Percentiles rank a stretch among this genome's conserved stretches.
Evolutionary conservation across 2,113 vertebrate species (phyloP).

Genomic region (Alethe diademata): DNA sequence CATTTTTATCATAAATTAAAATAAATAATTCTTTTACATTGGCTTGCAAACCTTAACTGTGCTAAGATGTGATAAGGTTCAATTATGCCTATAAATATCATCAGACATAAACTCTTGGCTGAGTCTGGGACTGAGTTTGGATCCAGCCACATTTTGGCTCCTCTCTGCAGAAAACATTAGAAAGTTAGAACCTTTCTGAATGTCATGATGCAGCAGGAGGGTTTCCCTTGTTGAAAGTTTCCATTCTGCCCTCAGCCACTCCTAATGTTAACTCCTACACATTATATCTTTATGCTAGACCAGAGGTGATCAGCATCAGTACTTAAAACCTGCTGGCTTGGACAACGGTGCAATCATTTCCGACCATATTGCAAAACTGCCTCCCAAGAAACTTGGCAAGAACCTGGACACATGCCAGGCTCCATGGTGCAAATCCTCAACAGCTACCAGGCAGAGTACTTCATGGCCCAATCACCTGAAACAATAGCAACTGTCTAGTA

Average conservation of each 20-base stretch:
- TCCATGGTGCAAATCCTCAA: not conserved
- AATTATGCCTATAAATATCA: not conserved
- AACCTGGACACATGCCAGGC: fast-evolving
- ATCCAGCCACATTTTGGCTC: not conserved
- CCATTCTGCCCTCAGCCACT: not conserved
- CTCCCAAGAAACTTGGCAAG: not conserved
- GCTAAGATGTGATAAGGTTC: not conserved
- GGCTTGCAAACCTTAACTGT: not conserved
- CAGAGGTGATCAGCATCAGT: not conserved
- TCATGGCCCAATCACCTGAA: not conserved
- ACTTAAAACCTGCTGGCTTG: not conserved
- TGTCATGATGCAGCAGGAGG: not conserved
- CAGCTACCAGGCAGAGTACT: not conserved
- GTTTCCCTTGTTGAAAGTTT: not conserved
- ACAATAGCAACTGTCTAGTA: not conserved
- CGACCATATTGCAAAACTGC: not conserved
- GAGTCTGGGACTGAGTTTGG: not conserved
- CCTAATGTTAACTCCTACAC: not conserved
- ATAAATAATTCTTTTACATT: not conserved
- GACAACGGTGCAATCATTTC: fast-evolving
- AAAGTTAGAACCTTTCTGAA: not conserved
- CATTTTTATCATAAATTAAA: not conserved
- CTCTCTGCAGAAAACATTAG: not conserved
- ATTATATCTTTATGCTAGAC: not conserved
- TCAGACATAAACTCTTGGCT: not conserved